These are phyloP conservation scores for Heliornis fulica DNA, from an alignment of 2,113 vertebrate genomes.

Conservation along the genomic window DNA sequence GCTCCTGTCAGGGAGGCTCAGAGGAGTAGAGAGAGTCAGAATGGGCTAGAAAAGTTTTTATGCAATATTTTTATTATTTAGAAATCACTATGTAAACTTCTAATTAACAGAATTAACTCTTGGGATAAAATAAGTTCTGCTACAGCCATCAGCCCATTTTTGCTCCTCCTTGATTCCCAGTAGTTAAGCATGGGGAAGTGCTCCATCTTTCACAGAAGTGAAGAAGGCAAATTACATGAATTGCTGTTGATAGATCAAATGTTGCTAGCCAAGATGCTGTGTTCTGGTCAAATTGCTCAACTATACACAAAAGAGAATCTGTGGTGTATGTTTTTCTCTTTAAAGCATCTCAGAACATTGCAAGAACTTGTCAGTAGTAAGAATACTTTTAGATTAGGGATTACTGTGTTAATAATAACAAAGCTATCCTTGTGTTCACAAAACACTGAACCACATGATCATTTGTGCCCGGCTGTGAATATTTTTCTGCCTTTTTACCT, in stretches of 20 bases:
- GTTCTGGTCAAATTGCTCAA: not conserved
- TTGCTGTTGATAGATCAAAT: not conserved
- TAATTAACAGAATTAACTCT: not conserved
- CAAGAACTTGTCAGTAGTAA: not conserved
- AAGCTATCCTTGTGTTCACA: not conserved
- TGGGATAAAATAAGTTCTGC: not conserved
- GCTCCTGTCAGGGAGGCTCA: not conserved
- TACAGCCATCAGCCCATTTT: not conserved
- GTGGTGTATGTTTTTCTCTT: not conserved
- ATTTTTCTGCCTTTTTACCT: conserved; percentile 1
- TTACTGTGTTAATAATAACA: not conserved
- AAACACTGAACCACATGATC: not conserved
- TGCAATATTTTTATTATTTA: not conserved
- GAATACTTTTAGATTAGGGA: not conserved
- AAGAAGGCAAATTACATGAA: not conserved
- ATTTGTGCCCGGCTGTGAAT: not conserved
- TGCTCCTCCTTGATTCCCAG: not conserved
- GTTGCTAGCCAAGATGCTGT: not conserved
- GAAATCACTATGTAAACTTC: not conserved
- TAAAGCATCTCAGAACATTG: not conserved
- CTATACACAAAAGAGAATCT: not conserved
- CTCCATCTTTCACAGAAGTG: not conserved
- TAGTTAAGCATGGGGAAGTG: not conserved
- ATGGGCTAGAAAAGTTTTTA: not conserved
- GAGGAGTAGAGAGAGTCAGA: not conserved